Evolutionary conservation across 2,888 invertebrate species (phyloP).

Genomic region (Choreutis nemorana): DNA sequence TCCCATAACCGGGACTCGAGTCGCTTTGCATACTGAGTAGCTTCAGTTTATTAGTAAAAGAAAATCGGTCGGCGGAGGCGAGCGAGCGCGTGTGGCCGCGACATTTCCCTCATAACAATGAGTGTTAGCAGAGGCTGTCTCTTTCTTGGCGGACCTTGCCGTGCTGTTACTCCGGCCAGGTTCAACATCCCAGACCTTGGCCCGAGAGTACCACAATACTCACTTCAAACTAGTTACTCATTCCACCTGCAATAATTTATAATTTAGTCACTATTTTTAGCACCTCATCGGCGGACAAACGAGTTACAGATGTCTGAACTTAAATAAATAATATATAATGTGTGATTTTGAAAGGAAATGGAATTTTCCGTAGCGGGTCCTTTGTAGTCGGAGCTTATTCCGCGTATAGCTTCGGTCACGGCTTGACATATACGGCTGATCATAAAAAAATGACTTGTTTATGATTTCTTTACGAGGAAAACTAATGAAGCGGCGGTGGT

Average conservation of each 20-base stretch:
- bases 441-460: slow-evolving; percentile 49
- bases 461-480: slow-evolving; percentile 59
- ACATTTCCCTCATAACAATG: slow-evolving; percentile 59
- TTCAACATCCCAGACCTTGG: slow-evolving; percentile 66
- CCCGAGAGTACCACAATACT: slow-evolving; percentile 38
- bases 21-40: slow-evolving; percentile 45
- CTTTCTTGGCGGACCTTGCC: slow-evolving; percentile 50
- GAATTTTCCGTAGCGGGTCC: slow-evolving; percentile 27
- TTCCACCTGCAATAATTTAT: slow-evolving; percentile 46
- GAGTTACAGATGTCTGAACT: slow-evolving; percentile 14
- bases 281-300: slow-evolving; percentile 25
- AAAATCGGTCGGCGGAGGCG: slow-evolving; percentile 34
- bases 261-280: slow-evolving; percentile 42
- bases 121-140: slow-evolving; percentile 58
- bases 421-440: slow-evolving; percentile 38
- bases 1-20: slow-evolving; percentile 28
- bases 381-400: slow-evolving; percentile 28
- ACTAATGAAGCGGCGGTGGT: slow-evolving; percentile 56
- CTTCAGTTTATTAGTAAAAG: slow-evolving; percentile 30
- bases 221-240: slow-evolving; percentile 52
- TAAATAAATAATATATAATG: slow-evolving; percentile 8
- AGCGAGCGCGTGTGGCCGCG: slow-evolving; percentile 51
- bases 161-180: slow-evolving; percentile 56
- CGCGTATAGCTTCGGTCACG: slow-evolving; percentile 33
- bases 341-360: slow-evolving; percentile 23